A percentile compares a stretch with the other conserved stretches of the same genome.
These are phyloP conservation scores for Erpetoichthys calabaricus DNA, from an alignment of 2,797 vertebrate genomes.

Conservation along the genomic window DNA sequence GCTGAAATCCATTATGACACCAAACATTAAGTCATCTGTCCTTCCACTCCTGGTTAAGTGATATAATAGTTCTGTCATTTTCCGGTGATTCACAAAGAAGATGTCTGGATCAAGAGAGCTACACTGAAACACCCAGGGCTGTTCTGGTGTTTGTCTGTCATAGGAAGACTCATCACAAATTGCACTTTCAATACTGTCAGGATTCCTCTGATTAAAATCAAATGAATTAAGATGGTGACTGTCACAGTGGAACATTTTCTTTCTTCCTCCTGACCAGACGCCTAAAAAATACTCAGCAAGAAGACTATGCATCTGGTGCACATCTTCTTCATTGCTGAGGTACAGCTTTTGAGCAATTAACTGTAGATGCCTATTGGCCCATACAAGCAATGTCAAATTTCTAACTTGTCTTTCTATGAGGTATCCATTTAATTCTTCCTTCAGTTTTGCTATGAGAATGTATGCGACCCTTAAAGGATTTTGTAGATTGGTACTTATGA, in stretches of 20 bases:
- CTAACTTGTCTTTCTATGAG: slow-evolving; percentile 89
- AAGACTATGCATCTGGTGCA: slow-evolving; percentile 90
- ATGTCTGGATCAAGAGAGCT: slow-evolving; percentile 93
- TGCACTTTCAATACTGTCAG: slow-evolving; percentile 70
- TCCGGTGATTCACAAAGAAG: slow-evolving; percentile 95
- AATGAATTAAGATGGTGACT: slow-evolving; percentile 74
- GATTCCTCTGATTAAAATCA: slow-evolving; percentile 66
- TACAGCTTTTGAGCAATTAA: slow-evolving; percentile 95
- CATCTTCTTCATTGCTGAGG: slow-evolving; percentile 73
- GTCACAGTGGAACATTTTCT: slow-evolving; percentile 78
- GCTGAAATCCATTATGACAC: slow-evolving; percentile 98
- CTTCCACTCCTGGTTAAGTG: slow-evolving; percentile 84
- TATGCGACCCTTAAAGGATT: slow-evolving; percentile 86
- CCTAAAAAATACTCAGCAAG: slow-evolving; percentile 97
- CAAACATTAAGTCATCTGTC: slow-evolving; percentile 86
- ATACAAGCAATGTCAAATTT: slow-evolving; percentile 83
- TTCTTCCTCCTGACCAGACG: slow-evolving; percentile 89
- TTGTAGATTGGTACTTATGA: slow-evolving; percentile 59
- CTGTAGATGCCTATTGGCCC: slow-evolving; percentile 95
- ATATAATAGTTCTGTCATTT: slow-evolving; percentile 91
- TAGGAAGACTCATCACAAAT: slow-evolving; percentile 77
- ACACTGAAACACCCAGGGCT: slow-evolving; percentile 98
- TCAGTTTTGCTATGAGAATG: slow-evolving; percentile 78
- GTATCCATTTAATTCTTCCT: slow-evolving; percentile 85
- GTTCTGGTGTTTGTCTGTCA: slow-evolving; percentile 87